phyloP scores from a whole-genome alignment of 2,888 invertebrate genomes.

The Synergus japonicus region DNA sequence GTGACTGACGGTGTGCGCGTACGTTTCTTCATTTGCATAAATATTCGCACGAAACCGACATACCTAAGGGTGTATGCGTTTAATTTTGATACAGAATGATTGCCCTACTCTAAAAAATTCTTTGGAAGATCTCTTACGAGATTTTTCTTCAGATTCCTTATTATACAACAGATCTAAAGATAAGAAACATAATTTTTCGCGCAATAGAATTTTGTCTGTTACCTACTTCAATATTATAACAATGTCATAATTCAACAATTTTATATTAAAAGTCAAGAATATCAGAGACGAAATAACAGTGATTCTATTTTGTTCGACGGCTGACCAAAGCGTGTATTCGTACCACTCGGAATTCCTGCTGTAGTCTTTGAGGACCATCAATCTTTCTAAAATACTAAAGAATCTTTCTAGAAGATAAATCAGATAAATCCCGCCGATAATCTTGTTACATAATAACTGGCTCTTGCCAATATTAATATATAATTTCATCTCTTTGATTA shows the following conservation, averaged over 20 bases:
- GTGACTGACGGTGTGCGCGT: conserved; percentile 20
- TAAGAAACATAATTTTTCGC: no score
- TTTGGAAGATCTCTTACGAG: neutral
- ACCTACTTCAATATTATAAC: no score
- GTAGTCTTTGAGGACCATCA: neutral
- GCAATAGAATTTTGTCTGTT: no score
- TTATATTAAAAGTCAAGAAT: neutral
- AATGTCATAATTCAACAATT: neutral
- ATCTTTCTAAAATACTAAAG: neutral
- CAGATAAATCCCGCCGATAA: neutral
- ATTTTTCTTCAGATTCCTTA: neutral
- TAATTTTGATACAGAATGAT: conserved; percentile 35
- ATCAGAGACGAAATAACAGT: neutral
- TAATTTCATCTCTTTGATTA: neutral
- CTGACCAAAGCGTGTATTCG: conserved; percentile 3
- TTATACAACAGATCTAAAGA: no score
- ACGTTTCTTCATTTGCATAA: conserved; percentile 33
- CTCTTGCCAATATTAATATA: no score
- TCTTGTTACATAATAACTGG: neutral
- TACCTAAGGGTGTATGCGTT: neutral
- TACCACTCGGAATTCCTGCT: conserved; percentile 21
- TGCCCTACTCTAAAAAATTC: neutral
- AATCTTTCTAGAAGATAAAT: neutral
- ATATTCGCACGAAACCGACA: conserved; percentile 34
- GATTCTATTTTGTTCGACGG: neutral